A percentile compares a stretch with the other conserved stretches of the same genome.
These are phyloP conservation scores for Empis livida DNA, from an alignment of 2,888 invertebrate genomes.

Conservation along the genomic window DNA sequence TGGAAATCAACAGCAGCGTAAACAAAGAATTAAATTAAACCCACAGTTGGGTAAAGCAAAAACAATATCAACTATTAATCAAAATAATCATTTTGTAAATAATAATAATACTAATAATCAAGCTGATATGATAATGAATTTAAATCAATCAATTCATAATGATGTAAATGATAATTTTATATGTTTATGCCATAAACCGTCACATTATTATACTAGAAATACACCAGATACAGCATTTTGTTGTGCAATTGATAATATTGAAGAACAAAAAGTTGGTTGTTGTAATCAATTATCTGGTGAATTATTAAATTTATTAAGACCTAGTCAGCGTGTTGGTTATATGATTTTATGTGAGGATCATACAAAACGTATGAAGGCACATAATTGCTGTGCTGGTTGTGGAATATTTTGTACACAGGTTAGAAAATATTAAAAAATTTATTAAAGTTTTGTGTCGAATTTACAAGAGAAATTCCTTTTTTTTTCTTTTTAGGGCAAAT, in stretches of 20 bases:
- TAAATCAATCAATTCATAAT: constrained; percentile 7
- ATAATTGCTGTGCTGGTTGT: constrained; percentile 85
- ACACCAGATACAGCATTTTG: constrained; percentile 40
- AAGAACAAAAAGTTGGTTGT: constrained; percentile 65
- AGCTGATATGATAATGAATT: constrained; percentile 2
- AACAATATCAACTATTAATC: not conserved
- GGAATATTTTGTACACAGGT: constrained; percentile 84
- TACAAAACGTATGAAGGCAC: constrained; percentile 55
- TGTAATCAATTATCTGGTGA: constrained; percentile 50
- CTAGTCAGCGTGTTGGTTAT: constrained; percentile 64
- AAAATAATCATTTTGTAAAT: not conserved
- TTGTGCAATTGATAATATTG: constrained; percentile 63
- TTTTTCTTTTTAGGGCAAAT: constrained; percentile 50
- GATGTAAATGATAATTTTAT: constrained; percentile 17
- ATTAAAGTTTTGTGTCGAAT: constrained; percentile 1
- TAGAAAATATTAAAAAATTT: constrained; percentile 5
- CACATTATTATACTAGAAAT: constrained; percentile 40
- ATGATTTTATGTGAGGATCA: constrained; percentile 69
- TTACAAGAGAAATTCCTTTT: constrained; percentile 1
- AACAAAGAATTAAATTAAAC: not conserved
- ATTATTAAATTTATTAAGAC: constrained; percentile 48
- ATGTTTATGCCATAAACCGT: constrained; percentile 41
- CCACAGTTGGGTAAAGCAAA: not conserved
- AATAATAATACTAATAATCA: not conserved
- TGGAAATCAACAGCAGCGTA: not conserved